Base-by-base conservation (phyloP, 1,140 invertebrate genomes). In the Lysiphlebus fabarum region DNA sequence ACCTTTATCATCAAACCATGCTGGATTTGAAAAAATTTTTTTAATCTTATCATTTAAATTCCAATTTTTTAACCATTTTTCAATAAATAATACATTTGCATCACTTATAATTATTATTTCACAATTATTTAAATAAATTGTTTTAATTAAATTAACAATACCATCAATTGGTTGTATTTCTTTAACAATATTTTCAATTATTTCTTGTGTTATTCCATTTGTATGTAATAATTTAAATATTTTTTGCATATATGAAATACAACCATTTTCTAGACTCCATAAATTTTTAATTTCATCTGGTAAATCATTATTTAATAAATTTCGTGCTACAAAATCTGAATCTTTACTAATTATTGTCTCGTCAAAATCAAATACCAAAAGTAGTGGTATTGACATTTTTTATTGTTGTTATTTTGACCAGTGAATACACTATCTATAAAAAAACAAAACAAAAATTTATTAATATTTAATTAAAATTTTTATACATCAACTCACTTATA, bases 51-150 rank as follows among this genome's bases (percentile, higher is more conserved):
- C 65, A 40, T 74, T 62, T 10, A 92, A 65, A 10, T 82, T 74
- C 58, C 83, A 71, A 11, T 78, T 67, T 44, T 82, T 71, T 5
- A 92, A 70, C 83, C 89, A 87, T 36, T 81, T 73, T 8, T 86
- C 73, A 55, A 93, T 92, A 62, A 92, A 91, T 42, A 87, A 68
- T 3, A 84, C 84, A 78, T 92, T 93, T 5, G 90, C 85, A 76
- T 92, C 90, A 33, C 90, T 92, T 49, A 92, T 88, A 12, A 93
- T 86, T 17, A 92, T 88, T n/a, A 86, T 76, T 69, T 92, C 88
- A 66, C 78, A 82, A 12, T 84, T 76, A 8, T 68, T 66, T 0
- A 75, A 64, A 41, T 83, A 88, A 71, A 62, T 79, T 73, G n/a
- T n/a, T 61, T 70, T 74, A 1, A 92, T 76, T 0, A 91, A 71